Evolutionary conservation across 2,797 vertebrate genomes (phyloP).

Genomic region (Gila robusta): DNA sequence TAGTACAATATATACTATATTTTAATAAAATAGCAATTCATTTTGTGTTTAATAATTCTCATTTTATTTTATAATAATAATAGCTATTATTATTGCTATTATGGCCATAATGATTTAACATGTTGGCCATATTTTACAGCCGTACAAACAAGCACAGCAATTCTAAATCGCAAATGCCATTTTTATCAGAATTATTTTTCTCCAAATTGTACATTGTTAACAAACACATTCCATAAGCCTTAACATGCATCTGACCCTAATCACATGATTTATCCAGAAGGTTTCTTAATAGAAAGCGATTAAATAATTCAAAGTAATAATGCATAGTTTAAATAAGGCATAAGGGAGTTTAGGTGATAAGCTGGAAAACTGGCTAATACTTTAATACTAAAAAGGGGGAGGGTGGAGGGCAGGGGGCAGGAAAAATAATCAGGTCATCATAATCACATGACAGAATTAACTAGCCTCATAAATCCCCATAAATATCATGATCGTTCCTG

Average conservation of each 20-base stretch:
- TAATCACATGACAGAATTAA: constrained; percentile 24
- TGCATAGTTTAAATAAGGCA: constrained; percentile 56
- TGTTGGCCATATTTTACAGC: neutral
- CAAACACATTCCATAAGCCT: constrained; percentile 17
- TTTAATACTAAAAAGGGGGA: neutral
- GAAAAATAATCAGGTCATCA: constrained; percentile 6
- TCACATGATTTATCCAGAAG: constrained; percentile 42
- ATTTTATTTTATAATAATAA: neutral
- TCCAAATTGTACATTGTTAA: constrained; percentile 12
- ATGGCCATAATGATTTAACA: neutral
- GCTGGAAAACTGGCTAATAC: constrained; percentile 18
- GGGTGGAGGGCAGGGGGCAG: neutral
- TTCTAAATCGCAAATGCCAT: neutral
- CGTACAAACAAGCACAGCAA: neutral
- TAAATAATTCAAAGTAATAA: constrained; percentile 57
- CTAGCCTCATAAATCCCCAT: constrained; percentile 12
- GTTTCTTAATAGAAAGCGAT: constrained; percentile 39
- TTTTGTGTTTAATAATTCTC: neutral
- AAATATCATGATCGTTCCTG: constrained; percentile 15
- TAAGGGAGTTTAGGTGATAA: constrained; percentile 15
- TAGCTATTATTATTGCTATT: neutral
- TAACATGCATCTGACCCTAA: constrained; percentile 63
- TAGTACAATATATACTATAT: neutral
- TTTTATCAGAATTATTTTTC: neutral
- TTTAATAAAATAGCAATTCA: neutral